phyloP scores from a whole-genome alignment of 2,888 invertebrate genomes.

The Leptopilina syphax region DNA sequence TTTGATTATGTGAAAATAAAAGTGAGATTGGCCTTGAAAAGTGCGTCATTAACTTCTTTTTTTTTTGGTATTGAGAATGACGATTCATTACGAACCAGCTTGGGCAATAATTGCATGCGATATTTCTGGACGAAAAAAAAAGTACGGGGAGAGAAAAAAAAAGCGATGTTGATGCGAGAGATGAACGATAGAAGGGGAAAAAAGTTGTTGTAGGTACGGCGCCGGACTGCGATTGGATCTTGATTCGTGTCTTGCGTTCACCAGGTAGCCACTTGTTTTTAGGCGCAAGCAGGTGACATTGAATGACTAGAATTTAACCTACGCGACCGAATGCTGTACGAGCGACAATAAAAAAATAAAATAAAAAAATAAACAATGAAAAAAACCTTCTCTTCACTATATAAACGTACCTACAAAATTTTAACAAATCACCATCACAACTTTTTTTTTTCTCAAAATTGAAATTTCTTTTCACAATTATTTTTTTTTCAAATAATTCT shows the following conservation, averaged over 20 bases:
- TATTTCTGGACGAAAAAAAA: constrained; percentile 5
- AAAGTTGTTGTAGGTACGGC: constrained; percentile 37
- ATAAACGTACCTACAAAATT: too few species aligned
- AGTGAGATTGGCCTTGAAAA: constrained; percentile 26
- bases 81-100: constrained; percentile 32
- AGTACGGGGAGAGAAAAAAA: neutral
- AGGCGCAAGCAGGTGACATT: constrained; percentile 48
- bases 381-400: neutral
- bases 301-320: constrained; percentile 46
- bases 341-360: constrained; percentile 4
- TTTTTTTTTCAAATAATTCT: too few species aligned
- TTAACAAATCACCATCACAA: too few species aligned
- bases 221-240: constrained; percentile 33
- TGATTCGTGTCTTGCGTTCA: constrained; percentile 41
- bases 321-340: constrained; percentile 31
- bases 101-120: constrained; percentile 24
- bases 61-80: constrained; percentile 7
- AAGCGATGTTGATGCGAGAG: neutral
- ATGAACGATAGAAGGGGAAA: constrained; percentile 22
- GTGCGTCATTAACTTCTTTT: constrained; percentile 32
- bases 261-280: constrained; percentile 41
- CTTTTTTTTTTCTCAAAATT: too few species aligned
- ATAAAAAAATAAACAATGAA: constrained; percentile 6
- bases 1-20: neutral
- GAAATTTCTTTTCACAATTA: too few species aligned